Evolutionary conservation across 2,113 vertebrate genomes (phyloP).

Genomic region (Castor canadensis): DNA sequence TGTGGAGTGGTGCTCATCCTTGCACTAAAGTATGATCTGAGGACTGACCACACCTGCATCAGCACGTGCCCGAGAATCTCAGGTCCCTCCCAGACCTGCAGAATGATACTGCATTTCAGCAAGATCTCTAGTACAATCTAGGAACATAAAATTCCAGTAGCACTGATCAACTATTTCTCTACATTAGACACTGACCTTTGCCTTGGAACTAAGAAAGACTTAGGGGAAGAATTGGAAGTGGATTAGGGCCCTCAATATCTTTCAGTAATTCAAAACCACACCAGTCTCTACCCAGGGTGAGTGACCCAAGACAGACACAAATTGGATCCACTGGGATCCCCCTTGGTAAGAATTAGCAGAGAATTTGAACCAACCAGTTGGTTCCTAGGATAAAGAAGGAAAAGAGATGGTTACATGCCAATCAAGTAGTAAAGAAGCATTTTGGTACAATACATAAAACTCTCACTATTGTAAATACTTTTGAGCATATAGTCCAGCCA

Average conservation of each 20-base stretch:
- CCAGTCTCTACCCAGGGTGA: slow-evolving; percentile 78
- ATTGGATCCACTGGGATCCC: slow-evolving; percentile 82
- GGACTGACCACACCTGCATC: too few relatives aligned
- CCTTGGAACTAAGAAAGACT: slow-evolving; percentile 77
- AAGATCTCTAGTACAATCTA: too few relatives aligned
- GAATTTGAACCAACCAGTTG: slow-evolving; percentile 88
- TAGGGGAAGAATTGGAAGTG: slow-evolving; percentile 79
- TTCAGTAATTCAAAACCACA: accelerated
- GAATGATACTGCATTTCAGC: neutral
- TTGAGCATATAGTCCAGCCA: neutral
- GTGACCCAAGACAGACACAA: slow-evolving; percentile 83
- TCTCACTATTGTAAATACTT: neutral
- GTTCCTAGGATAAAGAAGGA: slow-evolving; percentile 54
- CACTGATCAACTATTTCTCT: neutral
- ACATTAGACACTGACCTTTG: slow-evolving; percentile 69
- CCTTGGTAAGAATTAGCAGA: slow-evolving; percentile 85
- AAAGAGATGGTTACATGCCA: neutral
- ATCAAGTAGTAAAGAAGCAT: neutral
- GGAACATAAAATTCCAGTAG: neutral
- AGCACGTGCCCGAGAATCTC: neutral
- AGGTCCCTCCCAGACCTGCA: too few relatives aligned
- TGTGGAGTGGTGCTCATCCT: neutral
- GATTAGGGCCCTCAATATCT: slow-evolving; percentile 68
- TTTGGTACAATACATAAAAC: neutral
- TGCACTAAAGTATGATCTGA: accelerated